These are phyloP conservation scores for Drosophila fulvimacula DNA, from an alignment of 2,888 invertebrate genomes.

Conservation along the genomic window DNA sequence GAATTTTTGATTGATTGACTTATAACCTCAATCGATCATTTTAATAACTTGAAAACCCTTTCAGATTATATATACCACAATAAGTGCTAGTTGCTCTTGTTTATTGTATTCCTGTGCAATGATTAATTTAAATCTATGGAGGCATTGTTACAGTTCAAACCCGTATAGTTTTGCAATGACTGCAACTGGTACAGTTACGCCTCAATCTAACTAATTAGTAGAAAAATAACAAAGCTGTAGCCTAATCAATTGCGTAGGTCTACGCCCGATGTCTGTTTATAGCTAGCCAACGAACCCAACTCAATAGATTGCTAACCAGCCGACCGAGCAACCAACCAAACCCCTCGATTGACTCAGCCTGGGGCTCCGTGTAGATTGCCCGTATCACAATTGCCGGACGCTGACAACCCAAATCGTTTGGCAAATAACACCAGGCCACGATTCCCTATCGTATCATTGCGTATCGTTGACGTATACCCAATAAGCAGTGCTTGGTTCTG, in stretches of 20 bases:
- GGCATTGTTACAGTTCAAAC: background rate
- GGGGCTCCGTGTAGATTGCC: constrained; percentile 20
- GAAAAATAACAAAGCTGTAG: constrained; percentile 4
- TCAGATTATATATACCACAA: constrained; percentile 1
- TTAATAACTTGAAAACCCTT: constrained; percentile 25
- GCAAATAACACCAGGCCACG: constrained; percentile 42
- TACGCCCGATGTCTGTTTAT: constrained; percentile 13
- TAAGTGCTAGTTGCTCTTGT: background rate
- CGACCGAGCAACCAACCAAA: background rate
- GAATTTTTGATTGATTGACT: constrained; percentile 42
- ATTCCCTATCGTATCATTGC: background rate
- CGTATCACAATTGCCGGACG: constrained; percentile 32
- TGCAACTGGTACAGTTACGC: constrained; percentile 35
- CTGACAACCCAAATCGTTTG: constrained; percentile 45
- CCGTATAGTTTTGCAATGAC: background rate
- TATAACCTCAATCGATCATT: constrained; percentile 55
- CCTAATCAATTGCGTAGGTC: constrained; percentile 6
- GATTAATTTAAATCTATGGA: constrained; percentile 2
- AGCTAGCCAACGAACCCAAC: background rate
- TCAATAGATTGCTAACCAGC: constrained; percentile 5
- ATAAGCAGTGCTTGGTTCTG: constrained; percentile 30
- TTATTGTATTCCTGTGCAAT: background rate
- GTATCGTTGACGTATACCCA: constrained; percentile 37
- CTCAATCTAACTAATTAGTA: constrained; percentile 14
- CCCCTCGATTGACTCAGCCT: constrained; percentile 22